These are phyloP conservation scores for Lutjanus erythropterus DNA, from an alignment of 2,113 vertebrate species.

Conservation along the genomic window DNA sequence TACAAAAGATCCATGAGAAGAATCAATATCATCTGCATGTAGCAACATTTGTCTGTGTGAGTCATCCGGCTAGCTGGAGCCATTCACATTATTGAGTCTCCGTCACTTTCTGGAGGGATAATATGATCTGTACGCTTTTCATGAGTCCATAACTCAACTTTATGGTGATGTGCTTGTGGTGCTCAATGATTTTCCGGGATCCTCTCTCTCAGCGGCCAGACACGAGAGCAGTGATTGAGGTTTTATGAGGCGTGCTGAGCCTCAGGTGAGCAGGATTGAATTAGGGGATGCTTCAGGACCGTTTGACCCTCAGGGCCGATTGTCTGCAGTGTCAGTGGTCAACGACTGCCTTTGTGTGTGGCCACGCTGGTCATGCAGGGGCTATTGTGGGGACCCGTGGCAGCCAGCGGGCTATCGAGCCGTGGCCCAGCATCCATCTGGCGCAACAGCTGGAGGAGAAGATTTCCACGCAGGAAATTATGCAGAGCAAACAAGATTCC, in stretches of 20 bases:
- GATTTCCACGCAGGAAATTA: conserved; percentile 46
- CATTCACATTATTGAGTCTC: conserved; percentile 67
- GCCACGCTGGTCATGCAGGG: conserved; percentile 54
- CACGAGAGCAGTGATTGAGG: conserved; percentile 72
- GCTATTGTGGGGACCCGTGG: conserved; percentile 65
- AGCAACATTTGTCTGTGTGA: conserved; percentile 59
- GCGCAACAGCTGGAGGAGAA: conserved; percentile 79
- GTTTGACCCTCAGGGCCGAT: conserved; percentile 77
- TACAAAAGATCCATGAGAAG: conserved; percentile 17
- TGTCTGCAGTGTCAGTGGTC: conserved; percentile 66
- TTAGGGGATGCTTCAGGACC: conserved; percentile 59
- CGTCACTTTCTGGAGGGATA: conserved; percentile 64
- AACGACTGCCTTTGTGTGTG: conserved; percentile 73
- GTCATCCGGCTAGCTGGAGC: conserved; percentile 44
- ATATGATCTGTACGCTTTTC: conserved; percentile 59
- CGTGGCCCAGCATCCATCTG: conserved; percentile 83
- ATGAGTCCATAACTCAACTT: conserved; percentile 78
- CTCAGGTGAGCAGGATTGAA: conserved; percentile 75
- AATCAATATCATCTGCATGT: conserved; percentile 70
- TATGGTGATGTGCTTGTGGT: conserved; percentile 62
- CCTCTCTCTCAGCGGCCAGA: conserved; percentile 35
- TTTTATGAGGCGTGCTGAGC: conserved; percentile 74
- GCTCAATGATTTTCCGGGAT: conserved; percentile 64
- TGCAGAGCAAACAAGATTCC: conserved; percentile 49
- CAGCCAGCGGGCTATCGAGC: conserved; percentile 70